phyloP scores from a whole-genome alignment of 2,797 vertebrate species.

The Alca torda region DNA sequence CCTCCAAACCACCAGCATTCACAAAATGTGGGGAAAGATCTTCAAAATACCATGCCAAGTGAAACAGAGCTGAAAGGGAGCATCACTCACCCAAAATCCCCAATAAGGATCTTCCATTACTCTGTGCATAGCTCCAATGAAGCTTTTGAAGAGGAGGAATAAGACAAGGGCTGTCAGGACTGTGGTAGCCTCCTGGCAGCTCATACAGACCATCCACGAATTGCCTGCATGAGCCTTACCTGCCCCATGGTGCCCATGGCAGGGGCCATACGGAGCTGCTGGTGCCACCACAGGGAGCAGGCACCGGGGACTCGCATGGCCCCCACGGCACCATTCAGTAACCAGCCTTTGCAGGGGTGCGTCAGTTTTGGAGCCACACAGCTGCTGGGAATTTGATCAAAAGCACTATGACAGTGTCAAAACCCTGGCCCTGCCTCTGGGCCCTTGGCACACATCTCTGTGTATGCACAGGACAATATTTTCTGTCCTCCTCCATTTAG shows the following conservation, averaged over 20 bases:
- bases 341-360: neutral
- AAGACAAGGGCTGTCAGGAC: neutral
- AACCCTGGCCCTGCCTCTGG: neutral
- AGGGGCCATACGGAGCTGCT: accelerated
- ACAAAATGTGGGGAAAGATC: neutral
- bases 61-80: neutral
- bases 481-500: neutral
- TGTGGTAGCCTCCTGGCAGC: neutral
- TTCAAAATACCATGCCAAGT: neutral
- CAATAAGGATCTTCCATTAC: neutral
- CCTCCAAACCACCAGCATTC: neutral
- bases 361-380: neutral
- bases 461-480: neutral
- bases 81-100: neutral
- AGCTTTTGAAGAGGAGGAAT: neutral
- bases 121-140: accelerated
- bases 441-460: neutral
- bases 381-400: neutral
- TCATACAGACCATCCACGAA: accelerated
- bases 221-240: accelerated
- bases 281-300: accelerated
- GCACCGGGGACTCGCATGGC: neutral
- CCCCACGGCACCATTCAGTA: neutral
- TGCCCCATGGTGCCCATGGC: accelerated
- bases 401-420: accelerated